Conservation (phyloP, 2,888 invertebrate genomes). For the Incurvaria masculella region DNA sequence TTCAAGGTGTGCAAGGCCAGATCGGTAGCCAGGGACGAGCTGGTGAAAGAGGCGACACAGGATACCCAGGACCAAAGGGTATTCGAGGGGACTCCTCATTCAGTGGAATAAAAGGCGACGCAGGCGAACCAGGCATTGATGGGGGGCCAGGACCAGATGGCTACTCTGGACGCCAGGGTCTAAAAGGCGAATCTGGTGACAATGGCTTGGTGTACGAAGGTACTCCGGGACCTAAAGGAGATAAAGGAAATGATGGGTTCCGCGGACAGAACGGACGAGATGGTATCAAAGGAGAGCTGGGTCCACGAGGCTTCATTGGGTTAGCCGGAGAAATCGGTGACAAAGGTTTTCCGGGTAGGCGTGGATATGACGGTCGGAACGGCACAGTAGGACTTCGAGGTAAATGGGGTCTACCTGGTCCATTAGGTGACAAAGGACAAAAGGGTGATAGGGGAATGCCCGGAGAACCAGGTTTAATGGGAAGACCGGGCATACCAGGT, state of each 20-base stretch:
- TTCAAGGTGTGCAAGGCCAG: conserved; percentile 24
- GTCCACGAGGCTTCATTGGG: conserved; percentile 52
- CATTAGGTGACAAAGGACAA: conserved; percentile 30
- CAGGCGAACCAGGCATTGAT: conserved; percentile 43
- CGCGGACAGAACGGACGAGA: conserved; percentile 42
- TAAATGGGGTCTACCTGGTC: conserved; percentile 31
- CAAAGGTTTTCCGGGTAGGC: conserved; percentile 46
- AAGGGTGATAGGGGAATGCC: conserved; percentile 35
- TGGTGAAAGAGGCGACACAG: conserved; percentile 51
- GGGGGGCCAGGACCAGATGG: conserved; percentile 46
- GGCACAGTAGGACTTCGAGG: conserved; percentile 61
- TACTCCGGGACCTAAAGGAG: conserved; percentile 54
- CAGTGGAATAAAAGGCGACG: conserved; percentile 61
- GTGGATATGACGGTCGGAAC: conserved; percentile 56
- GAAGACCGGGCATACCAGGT: conserved; percentile 56
- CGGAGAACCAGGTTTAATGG: conserved; percentile 46
- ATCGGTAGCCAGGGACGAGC: conserved; percentile 34
- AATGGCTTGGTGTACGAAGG: conserved; percentile 51
- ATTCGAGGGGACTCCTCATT: conserved; percentile 58
- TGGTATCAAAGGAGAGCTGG: conserved; percentile 57
- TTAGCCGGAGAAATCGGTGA: conserved; percentile 47
- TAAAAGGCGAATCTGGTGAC: conserved; percentile 56
- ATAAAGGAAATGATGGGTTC: conserved; percentile 58
- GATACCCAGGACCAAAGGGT: conserved; percentile 55
- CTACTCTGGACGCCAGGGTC: conserved; percentile 43